phyloP scores from a whole-genome alignment of 1,140 invertebrate genomes.

The Trichonephila clavipes region DNA sequence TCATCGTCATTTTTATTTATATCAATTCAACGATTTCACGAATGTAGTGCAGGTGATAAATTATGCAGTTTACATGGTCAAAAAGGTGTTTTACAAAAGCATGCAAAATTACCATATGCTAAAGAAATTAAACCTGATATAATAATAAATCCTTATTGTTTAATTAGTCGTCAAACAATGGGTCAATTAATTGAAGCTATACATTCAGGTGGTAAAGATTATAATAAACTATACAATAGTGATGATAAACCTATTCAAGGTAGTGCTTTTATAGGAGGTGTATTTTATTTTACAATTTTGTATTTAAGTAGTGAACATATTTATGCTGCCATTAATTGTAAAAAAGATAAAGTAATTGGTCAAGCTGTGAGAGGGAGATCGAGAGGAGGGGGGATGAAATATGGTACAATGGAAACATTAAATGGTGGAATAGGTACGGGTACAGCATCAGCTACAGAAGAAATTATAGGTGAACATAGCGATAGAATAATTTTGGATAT shows the following conservation, averaged over 20 bases:
- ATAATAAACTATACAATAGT: background rate
- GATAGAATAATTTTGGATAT: constrained; percentile 17
- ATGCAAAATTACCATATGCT: background rate
- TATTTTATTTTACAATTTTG: constrained; percentile 53
- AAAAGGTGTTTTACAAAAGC: constrained; percentile 46
- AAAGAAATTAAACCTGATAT: constrained; percentile 8
- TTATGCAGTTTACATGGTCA: constrained; percentile 61
- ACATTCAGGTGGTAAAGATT: constrained; percentile 23
- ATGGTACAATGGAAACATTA: constrained; percentile 56
- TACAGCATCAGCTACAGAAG: background rate
- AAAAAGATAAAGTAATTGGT: constrained; percentile 30
- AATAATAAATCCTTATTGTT: constrained; percentile 58
- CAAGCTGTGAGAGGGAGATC: constrained; percentile 50
- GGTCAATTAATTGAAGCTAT: constrained; percentile 57
- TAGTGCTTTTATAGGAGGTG: background rate
- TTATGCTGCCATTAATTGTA: constrained; percentile 40
- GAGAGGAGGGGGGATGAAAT: constrained; percentile 42
- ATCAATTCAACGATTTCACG: background rate
- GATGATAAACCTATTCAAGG: background rate
- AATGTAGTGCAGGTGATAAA: constrained; percentile 64
- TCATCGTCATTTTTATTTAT: constrained; percentile 13
- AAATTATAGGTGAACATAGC: constrained; percentile 50
- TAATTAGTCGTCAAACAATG: constrained; percentile 45
- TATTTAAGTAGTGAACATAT: constrained; percentile 60
- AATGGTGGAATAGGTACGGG: constrained; percentile 47